These are phyloP conservation scores for Drosophila guanche DNA, from an alignment of 1,140 invertebrate species.

Conservation along the genomic window DNA sequence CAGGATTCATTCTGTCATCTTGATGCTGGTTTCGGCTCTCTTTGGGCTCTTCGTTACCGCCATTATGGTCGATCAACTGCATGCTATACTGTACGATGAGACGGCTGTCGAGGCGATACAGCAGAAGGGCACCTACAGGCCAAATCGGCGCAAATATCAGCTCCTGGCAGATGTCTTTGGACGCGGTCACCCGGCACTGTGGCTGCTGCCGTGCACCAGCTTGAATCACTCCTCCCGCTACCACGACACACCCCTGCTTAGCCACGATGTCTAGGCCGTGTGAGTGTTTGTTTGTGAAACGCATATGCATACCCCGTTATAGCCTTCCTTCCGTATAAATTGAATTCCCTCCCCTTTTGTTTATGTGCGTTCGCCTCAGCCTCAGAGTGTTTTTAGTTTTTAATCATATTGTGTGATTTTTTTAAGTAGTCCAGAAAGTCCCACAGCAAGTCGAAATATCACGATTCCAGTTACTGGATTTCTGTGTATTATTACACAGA, in stretches of 20 bases:
- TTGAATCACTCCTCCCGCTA: constrained; percentile 84
- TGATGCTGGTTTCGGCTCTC: constrained; percentile 92
- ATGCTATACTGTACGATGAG: constrained; percentile 90
- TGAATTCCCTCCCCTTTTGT: constrained; percentile 40
- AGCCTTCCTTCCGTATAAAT: constrained; percentile 24
- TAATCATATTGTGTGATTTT: constrained; percentile 43
- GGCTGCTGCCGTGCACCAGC: constrained; percentile 87
- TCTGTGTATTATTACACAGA: constrained; percentile 57
- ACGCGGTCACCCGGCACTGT: constrained; percentile 87
- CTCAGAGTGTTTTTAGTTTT: constrained; percentile 48
- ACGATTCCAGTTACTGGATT: constrained; percentile 31
- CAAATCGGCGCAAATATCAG: constrained; percentile 87
- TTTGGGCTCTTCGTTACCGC: constrained; percentile 96
- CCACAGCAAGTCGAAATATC: constrained; percentile 11
- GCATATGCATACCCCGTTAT: neutral
- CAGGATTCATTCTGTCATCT: constrained; percentile 93
- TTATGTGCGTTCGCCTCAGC: constrained; percentile 11
- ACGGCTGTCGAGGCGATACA: constrained; percentile 90
- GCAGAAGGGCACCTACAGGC: constrained; percentile 87
- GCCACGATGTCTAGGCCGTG: constrained; percentile 85
- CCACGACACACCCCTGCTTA: constrained; percentile 85
- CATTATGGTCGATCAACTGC: constrained; percentile 95
- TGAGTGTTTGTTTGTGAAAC: constrained; percentile 27
- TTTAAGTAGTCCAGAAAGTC: constrained; percentile 11
- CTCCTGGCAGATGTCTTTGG: constrained; percentile 92